Conservation (phyloP, 2,113 vertebrate genomes). For the Alces alces region DNA sequence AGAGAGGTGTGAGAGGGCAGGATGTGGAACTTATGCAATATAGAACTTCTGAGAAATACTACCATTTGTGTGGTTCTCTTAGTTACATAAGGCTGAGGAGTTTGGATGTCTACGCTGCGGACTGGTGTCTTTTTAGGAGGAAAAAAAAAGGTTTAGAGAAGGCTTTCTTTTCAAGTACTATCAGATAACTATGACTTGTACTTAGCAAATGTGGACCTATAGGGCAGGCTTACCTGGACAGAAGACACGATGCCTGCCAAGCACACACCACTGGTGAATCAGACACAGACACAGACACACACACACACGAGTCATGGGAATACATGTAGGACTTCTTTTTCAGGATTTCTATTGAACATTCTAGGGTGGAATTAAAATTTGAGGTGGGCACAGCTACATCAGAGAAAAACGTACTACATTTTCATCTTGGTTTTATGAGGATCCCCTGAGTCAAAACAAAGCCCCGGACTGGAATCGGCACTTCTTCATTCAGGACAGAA, state of each 20-base stretch:
- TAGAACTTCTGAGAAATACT: constrained; percentile 52
- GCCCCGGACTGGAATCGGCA: background rate
- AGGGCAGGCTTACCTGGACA: background rate
- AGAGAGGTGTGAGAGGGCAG: constrained; percentile 65
- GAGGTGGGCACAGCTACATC: background rate
- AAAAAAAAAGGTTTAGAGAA: background rate
- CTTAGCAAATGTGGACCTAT: background rate
- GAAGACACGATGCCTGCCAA: background rate
- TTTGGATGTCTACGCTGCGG: background rate
- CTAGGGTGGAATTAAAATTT: background rate
- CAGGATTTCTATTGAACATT: background rate
- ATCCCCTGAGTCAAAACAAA: background rate
- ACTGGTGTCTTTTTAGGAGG: background rate
- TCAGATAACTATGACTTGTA: background rate
- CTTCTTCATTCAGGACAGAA: background rate
- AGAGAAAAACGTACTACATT: background rate
- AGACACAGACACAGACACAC: background rate
- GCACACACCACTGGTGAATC: background rate
- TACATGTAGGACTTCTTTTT: background rate
- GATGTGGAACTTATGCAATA: constrained; percentile 47
- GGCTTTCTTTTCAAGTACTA: background rate
- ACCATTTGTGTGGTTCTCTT: constrained; percentile 22
- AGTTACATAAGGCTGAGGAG: constrained; percentile 3
- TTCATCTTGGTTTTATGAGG: background rate
- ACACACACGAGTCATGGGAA: background rate